Evolutionary conservation across 2,797 vertebrate genomes (phyloP).

Genomic region (Alcedo quadribrachys): DNA sequence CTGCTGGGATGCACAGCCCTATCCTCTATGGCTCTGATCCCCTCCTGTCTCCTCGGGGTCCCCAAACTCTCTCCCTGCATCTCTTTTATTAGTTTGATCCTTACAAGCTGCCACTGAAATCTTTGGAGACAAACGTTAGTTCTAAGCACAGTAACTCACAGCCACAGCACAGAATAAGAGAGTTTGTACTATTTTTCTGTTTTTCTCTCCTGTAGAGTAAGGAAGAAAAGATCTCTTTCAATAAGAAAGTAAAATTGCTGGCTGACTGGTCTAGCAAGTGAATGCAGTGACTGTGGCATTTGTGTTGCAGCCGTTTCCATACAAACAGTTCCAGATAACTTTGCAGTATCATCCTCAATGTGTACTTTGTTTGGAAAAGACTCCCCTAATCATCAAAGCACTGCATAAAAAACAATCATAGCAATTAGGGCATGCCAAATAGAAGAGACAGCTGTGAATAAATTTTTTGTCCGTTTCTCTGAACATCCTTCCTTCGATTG

Average conservation of each 20-base stretch:
- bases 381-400: slow-evolving; percentile 31
- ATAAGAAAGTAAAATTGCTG: background rate
- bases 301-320: slow-evolving; percentile 18
- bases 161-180: background rate
- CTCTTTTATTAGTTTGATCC: background rate
- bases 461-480: slow-evolving; percentile 23
- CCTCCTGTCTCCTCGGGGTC: background rate
- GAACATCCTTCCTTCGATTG: slow-evolving; percentile 33
- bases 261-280: background rate
- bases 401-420: slow-evolving; percentile 2
- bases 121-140: background rate
- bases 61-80: background rate
- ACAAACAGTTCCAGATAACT: slow-evolving; percentile 35
- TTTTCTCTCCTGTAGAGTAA: background rate
- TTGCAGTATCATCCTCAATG: slow-evolving; percentile 31
- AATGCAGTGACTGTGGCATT: slow-evolving; percentile 28
- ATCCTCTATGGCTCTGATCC: background rate
- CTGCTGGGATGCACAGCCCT: background rate
- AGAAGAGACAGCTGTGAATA: slow-evolving; percentile 44
- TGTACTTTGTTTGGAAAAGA: slow-evolving; percentile 36
- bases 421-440: slow-evolving; percentile 38
- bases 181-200: background rate
- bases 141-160: background rate
- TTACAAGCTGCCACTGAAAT: background rate
- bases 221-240: slow-evolving; percentile 10